Evolutionary conservation across 2,797 vertebrate species (phyloP).

Genomic region (Orestias chungarensis): DNA sequence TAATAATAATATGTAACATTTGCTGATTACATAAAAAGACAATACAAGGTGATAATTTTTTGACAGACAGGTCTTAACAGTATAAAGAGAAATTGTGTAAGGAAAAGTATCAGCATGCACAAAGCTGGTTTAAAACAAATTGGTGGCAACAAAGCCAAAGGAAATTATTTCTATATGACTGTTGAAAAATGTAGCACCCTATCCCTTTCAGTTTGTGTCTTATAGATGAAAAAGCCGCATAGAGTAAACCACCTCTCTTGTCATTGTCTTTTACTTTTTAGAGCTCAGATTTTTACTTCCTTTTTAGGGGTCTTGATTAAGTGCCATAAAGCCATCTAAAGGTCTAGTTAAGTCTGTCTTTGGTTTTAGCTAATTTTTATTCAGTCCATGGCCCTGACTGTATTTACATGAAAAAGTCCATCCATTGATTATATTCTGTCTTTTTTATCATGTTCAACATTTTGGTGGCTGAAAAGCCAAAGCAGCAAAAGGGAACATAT

Average conservation of each 20-base stretch:
- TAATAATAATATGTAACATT: constrained; percentile 17
- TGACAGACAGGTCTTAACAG: constrained; percentile 34
- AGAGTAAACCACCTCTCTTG: not conserved
- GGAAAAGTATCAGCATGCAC: constrained; percentile 22
- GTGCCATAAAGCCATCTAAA: not conserved
- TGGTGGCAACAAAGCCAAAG: constrained; percentile 2
- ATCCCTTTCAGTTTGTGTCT: constrained; percentile 12
- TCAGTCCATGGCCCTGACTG: not conserved
- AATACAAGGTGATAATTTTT: constrained; percentile 33
- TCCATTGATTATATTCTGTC: not conserved
- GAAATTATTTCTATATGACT: constrained; percentile 21
- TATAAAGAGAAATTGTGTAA: constrained; percentile 24
- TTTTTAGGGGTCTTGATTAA: not conserved
- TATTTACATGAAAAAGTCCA: not conserved
- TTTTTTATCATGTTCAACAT: not conserved
- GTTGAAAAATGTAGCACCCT: constrained; percentile 12
- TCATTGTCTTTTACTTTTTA: not conserved
- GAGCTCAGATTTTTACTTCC: not conserved
- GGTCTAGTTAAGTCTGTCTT: not conserved
- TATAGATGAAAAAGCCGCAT: not conserved
- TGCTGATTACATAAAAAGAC: constrained; percentile 28
- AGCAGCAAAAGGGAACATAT: not conserved
- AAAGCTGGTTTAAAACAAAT: constrained; percentile 2
- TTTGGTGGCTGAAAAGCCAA: not conserved
- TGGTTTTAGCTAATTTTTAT: not conserved